Evolutionary conservation across 1,140 invertebrate species (phyloP).

Genomic region (Zaprionus nigranus): DNA sequence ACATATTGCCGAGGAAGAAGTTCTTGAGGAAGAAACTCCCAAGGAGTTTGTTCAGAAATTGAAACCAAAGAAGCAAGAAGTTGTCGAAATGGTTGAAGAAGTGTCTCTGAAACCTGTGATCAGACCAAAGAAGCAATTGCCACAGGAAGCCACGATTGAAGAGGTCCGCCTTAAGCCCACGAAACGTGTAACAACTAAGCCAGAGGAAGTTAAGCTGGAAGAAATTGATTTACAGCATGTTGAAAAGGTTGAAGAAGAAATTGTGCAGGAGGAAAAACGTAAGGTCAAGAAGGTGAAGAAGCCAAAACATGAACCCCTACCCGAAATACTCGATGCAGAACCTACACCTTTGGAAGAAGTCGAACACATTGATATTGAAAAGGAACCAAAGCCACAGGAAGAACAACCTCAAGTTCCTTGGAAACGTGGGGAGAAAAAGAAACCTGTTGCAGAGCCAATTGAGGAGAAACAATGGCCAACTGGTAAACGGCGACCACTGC

Average conservation of each 20-base stretch:
- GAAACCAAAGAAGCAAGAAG: slow-evolving; percentile 70
- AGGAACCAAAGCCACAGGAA: slow-evolving; percentile 76
- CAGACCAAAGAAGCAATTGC: slow-evolving; percentile 66
- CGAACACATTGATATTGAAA: slow-evolving; percentile 83
- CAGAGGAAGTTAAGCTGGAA: slow-evolving; percentile 83
- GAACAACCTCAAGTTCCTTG: slow-evolving; percentile 76
- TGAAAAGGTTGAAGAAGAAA: slow-evolving; percentile 78
- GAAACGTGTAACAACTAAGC: slow-evolving; percentile 68
- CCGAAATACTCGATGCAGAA: slow-evolving; percentile 73
- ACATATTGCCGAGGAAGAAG: slow-evolving; percentile 39
- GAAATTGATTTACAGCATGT: slow-evolving; percentile 85
- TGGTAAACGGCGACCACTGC: slow-evolving; percentile 80
- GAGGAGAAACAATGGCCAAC: slow-evolving; percentile 85
- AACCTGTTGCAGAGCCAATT: slow-evolving; percentile 79
- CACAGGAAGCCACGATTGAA: slow-evolving; percentile 74
- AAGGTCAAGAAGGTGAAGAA: slow-evolving; percentile 75
- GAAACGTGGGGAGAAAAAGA: slow-evolving; percentile 80
- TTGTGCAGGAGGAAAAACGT: slow-evolving; percentile 72
- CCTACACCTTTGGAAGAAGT: slow-evolving; percentile 71
- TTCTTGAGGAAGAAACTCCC: slow-evolving; percentile 32
- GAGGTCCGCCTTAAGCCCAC: slow-evolving; percentile 82
- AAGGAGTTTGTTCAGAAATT: slow-evolving; percentile 57
- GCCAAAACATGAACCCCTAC: slow-evolving; percentile 70
- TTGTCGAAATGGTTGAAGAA: slow-evolving; percentile 82
- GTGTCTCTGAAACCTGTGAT: slow-evolving; percentile 83